A percentile compares a stretch with the other conserved stretches of the same genome.
phyloP scores from a whole-genome alignment of 2,113 vertebrate genomes.

The Bos javanicus region DNA sequence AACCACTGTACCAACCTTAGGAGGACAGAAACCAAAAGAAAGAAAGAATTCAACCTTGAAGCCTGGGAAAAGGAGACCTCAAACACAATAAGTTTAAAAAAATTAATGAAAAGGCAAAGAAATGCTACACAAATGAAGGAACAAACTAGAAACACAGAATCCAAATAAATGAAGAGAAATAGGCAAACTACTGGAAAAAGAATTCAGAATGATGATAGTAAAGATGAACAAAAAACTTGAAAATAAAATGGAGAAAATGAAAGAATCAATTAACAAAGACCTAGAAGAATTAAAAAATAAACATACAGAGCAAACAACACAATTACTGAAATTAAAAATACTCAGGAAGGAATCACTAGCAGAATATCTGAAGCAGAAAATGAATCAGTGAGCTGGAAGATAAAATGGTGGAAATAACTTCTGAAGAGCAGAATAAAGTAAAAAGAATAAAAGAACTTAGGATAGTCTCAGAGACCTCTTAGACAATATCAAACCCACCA shows the following conservation, averaged over 20 bases:
- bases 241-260: background rate
- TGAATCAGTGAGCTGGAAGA: background rate
- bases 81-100: background rate
- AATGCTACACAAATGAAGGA: background rate
- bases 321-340: background rate
- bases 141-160: background rate
- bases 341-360: background rate
- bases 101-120: background rate
- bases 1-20: background rate
- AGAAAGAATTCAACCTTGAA: background rate
- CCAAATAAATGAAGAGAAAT: background rate
- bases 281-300: background rate
- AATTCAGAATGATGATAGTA: background rate
- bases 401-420: background rate
- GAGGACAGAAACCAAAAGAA: background rate
- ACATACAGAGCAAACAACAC: background rate
- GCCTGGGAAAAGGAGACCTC: background rate
- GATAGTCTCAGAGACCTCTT: background rate
- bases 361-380: background rate
- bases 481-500: background rate
- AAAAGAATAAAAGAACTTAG: background rate
- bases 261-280: background rate
- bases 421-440: background rate
- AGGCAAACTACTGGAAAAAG: background rate
- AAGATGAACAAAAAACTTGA: background rate